Evolutionary conservation across 2,113 vertebrate genomes (phyloP).

Genomic region (Electrona antarctica): DNA sequence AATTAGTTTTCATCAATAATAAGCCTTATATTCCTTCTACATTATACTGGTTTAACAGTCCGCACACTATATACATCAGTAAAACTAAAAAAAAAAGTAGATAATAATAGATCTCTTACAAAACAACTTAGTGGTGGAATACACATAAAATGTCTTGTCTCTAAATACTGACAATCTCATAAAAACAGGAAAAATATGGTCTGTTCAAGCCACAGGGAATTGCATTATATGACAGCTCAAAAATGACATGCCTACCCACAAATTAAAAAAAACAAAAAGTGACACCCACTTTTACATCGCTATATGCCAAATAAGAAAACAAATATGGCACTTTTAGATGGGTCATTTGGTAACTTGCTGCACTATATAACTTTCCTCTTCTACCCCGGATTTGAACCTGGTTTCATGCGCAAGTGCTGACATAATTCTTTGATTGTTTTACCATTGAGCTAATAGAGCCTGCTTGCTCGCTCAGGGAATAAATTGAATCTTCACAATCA

Average conservation of each 20-base stretch:
- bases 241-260: not conserved
- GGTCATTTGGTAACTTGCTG: not conserved
- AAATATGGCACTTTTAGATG: slow-evolving; percentile 13
- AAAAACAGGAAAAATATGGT: slow-evolving; percentile 27
- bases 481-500: too few relatives aligned
- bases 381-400: not conserved
- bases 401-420: not conserved
- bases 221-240: slow-evolving; percentile 1
- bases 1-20: slow-evolving; percentile 66
- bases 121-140: slow-evolving; percentile 77
- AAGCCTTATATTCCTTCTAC: slow-evolving; percentile 59
- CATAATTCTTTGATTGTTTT: too few relatives aligned
- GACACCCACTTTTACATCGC: slow-evolving; percentile 3
- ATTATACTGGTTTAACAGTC: slow-evolving; percentile 55
- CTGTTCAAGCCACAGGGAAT: not conserved
- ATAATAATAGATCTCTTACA: slow-evolving; percentile 53
- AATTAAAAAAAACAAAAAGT: slow-evolving; percentile 14
- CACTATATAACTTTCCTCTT: not conserved
- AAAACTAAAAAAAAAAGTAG: slow-evolving; percentile 16
- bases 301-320: not conserved
- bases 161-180: slow-evolving; percentile 35
- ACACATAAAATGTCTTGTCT: slow-evolving; percentile 50
- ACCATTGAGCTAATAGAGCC: too few relatives aligned
- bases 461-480: too few relatives aligned
- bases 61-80: slow-evolving; percentile 61